These are phyloP conservation scores for Triplophysa dalaica DNA, from an alignment of 2,113 vertebrate species.

Conservation along the genomic window DNA sequence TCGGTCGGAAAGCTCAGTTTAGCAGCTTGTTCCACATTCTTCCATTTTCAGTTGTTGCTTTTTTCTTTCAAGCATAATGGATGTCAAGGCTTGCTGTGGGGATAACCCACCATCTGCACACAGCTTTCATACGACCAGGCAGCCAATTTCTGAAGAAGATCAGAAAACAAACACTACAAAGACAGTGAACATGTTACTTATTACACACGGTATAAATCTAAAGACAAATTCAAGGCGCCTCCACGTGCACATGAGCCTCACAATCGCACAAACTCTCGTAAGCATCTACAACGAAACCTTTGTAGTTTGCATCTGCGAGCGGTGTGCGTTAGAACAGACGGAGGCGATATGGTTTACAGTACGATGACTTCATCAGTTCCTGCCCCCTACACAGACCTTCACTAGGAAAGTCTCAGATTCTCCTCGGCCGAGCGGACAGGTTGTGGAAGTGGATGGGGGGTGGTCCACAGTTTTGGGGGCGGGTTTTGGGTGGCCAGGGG, in stretches of 20 bases:
- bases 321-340: constrained; percentile 52
- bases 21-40: constrained; percentile 55
- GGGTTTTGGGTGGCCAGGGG: no score
- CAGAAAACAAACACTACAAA: constrained; percentile 16
- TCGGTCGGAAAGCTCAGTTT: constrained; percentile 36
- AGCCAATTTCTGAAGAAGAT: constrained; percentile 20
- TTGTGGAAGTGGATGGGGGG: constrained; percentile 19
- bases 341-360: constrained; percentile 64
- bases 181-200: constrained; percentile 51
- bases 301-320: constrained; percentile 52
- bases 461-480: constrained; percentile 13
- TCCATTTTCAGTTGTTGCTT: constrained; percentile 33
- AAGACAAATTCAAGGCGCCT: constrained; percentile 41
- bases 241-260: constrained; percentile 25
- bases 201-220: constrained; percentile 52
- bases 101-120: neutral
- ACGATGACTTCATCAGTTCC: constrained; percentile 56
- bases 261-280: constrained; percentile 20
- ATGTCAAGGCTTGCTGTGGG: neutral
- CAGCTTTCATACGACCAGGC: neutral
- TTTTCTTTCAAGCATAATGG: constrained; percentile 39
- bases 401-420: neutral
- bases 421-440: neutral
- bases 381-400: neutral
- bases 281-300: constrained; percentile 58